Evolutionary conservation across 2,888 invertebrate genomes (phyloP).

Genomic region (Morpho helenor): DNA sequence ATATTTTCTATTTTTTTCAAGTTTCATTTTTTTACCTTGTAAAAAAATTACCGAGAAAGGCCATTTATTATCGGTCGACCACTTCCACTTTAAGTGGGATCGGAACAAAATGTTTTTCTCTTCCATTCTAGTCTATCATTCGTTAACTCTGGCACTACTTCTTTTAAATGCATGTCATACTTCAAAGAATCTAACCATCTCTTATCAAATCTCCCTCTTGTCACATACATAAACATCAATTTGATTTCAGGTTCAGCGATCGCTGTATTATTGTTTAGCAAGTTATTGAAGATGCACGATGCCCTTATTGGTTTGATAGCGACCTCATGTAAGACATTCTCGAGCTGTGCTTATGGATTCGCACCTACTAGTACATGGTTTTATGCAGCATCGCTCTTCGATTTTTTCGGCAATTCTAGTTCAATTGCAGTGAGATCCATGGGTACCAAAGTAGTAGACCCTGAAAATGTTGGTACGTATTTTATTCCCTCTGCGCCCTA

Average conservation of each 20-base stretch:
- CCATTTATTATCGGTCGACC: no score
- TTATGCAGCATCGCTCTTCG: conserved; percentile 64
- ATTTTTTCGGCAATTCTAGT: conserved; percentile 75
- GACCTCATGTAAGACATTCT: conserved; percentile 61
- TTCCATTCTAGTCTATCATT: no score
- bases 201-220: no score
- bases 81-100: no score
- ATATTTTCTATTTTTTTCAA: no score
- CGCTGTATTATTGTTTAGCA: conserved; percentile 67
- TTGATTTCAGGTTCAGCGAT: conserved; percentile 59
- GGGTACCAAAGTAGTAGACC: conserved; percentile 75
- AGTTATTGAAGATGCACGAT: conserved; percentile 66
- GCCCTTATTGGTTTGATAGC: conserved; percentile 66
- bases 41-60: no score
- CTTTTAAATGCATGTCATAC: no score
- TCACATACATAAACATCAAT: neutral
- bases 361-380: conserved; percentile 63
- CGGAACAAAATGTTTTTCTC: no score
- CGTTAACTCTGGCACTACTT: no score
- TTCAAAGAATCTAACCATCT: no score
- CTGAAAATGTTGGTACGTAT: conserved; percentile 68
- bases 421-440: conserved; percentile 75
- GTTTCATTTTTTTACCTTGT: no score
- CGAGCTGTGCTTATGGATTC: conserved; percentile 62
- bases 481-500: neutral